Conservation (phyloP, 2,797 vertebrate species). For the Mus minutoides region DNA sequence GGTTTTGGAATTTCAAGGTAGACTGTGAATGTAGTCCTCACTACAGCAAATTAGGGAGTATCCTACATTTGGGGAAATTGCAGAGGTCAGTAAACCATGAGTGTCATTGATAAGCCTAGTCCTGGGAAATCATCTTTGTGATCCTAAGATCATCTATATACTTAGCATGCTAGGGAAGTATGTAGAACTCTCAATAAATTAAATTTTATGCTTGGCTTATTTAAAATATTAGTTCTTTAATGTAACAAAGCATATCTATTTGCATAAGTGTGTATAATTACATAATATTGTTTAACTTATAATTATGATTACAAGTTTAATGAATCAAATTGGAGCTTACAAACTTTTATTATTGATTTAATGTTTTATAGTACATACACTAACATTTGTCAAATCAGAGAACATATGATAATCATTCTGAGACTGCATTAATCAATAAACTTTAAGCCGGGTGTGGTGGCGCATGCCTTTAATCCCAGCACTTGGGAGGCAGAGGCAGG, state of each 20-base stretch:
- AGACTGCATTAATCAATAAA: background rate
- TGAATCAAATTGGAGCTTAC: background rate
- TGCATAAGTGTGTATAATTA: background rate
- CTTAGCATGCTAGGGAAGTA: background rate
- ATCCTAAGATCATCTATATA: background rate
- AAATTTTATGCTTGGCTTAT: background rate
- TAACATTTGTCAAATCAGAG: background rate
- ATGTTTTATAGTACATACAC: background rate
- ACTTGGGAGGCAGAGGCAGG: too few species aligned
- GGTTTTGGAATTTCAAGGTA: background rate
- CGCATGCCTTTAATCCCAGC: too few species aligned
- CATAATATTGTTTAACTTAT: background rate
- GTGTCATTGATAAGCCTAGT: background rate
- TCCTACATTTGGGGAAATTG: background rate
- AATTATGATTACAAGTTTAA: background rate
- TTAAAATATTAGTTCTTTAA: background rate
- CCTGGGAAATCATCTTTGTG: too few species aligned
- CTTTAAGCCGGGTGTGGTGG: too few species aligned
- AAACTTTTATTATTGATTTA: background rate
- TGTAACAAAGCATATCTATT: background rate
- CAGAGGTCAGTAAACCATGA: background rate
- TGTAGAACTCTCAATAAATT: background rate
- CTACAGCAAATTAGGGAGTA: background rate
- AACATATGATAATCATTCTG: background rate
- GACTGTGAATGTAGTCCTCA: background rate